Evolutionary conservation across 2,113 vertebrate species (phyloP), one percentile per base, ranked within the genome.

Genomic region (Canis aureus): DNA sequence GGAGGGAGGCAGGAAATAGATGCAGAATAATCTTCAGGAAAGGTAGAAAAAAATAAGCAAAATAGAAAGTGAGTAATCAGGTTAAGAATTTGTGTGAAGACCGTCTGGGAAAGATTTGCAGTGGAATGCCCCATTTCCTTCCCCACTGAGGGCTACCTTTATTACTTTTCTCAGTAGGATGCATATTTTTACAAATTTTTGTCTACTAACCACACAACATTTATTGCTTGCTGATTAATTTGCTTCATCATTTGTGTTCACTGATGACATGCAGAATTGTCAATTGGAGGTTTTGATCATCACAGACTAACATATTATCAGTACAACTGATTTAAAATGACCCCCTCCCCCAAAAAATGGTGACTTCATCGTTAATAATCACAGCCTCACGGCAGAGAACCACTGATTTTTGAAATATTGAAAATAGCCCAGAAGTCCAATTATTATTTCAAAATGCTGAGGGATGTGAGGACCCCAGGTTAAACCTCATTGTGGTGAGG

Each of bases 91-190:
- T 57, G 49, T 86, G 5, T 51, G 55, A 87, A 93, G 95, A 92
- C 17, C 85, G 49, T 51, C n/a, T 83, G 2, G 27, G 64, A n/a
- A 96, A 94, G 85, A 93, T 88, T 84, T 78, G 55, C 0, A 51
- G n/a, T 7, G 2, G 32, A 64, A 92, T 59, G 27, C 51, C 32
- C 88, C 59, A 19, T 93, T 62, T 59, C 88, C 76, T 74, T 51
- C 22, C 38, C 51, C 43, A 64, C 57, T 0, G 0, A 89, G 55
- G 66, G 78, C 55, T 73, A 89, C 78, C 57, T 81, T 88, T 62
- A 96, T 88, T 76, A 82, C 23, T 12, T 66, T 83, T 88, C 91
- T 92, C 91, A 84, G 78, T 66, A 55, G 88, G 91, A 83, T 32
- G 69, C 27, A 53, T 64, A 62, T 43, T 79, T 81, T 78, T 80